Evolutionary conservation across 92 coral and sea anemone species (phyloP).

Genomic region (Paramuricea clavata): DNA sequence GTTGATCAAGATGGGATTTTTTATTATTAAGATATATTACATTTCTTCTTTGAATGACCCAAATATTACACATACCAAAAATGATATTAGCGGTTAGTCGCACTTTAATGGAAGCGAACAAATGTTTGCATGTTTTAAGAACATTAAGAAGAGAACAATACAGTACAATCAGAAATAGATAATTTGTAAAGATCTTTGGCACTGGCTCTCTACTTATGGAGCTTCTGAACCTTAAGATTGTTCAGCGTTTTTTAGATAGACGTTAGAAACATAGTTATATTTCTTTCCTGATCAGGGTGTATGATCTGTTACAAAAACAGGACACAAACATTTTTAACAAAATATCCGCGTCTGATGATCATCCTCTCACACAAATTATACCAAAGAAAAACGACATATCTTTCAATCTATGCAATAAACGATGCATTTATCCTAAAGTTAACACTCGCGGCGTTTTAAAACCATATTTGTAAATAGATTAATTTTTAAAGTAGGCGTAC

Average conservation of each 20-base stretch:
- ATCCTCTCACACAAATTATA: slow-evolving; percentile 7
- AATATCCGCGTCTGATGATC: not conserved
- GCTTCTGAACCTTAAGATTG: slow-evolving; percentile 3
- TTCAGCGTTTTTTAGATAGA: slow-evolving; percentile 16
- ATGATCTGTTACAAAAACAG: not conserved
- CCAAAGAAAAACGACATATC: not conserved
- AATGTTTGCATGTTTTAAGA: too few species aligned
- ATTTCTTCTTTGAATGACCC: too few species aligned
- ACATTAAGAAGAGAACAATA: too few species aligned
- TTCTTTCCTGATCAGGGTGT: not conserved
- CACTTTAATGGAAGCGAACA: too few species aligned
- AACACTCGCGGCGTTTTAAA: slow-evolving; percentile 30
- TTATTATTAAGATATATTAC: too few species aligned
- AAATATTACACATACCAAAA: too few species aligned
- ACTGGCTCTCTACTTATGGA: not conserved
- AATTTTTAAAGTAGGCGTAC: slow-evolving; percentile 13
- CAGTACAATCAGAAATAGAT: too few species aligned
- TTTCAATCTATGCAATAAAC: slow-evolving; percentile 12
- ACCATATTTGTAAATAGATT: not conserved
- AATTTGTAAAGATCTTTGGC: too few species aligned
- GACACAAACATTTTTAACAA: not conserved
- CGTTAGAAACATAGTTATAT: slow-evolving; percentile 16
- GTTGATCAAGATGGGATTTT: too few species aligned
- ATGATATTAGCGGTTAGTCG: too few species aligned
- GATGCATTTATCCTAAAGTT: slow-evolving; percentile 9